A percentile compares a stretch with the other conserved stretches of the same genome.
These are phyloP conservation scores for Solenopsis invicta DNA, from an alignment of 1,140 invertebrate genomes.

Conservation along the genomic window DNA sequence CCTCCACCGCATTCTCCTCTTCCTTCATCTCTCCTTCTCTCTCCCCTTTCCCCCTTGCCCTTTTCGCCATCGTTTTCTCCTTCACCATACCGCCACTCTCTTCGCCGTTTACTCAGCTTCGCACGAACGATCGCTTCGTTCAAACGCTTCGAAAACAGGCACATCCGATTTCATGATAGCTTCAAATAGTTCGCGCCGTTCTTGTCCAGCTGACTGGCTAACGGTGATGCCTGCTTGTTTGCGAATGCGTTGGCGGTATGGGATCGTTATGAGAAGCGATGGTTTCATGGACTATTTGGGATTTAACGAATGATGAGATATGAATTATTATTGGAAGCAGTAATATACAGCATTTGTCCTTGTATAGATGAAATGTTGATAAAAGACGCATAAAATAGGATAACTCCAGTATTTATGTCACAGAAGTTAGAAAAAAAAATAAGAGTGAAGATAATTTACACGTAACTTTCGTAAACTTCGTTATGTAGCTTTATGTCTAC, in stretches of 20 bases:
- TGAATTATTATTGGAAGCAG: slow-evolving; percentile 7
- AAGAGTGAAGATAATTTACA: no score
- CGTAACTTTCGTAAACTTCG: no score
- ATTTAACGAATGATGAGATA: slow-evolving; percentile 23
- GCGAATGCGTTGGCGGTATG: not conserved
- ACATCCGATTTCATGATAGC: slow-evolving; percentile 65
- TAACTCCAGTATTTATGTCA: no score
- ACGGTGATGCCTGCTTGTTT: slow-evolving; percentile 34
- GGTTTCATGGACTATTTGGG: slow-evolving; percentile 18
- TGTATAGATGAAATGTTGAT: not conserved
- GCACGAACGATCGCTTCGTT: slow-evolving; percentile 44
- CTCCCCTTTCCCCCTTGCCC: not conserved
- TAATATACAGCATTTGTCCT: not conserved
- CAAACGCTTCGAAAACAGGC: slow-evolving; percentile 53
- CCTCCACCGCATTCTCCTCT: slow-evolving; percentile 12
- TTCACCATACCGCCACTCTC: not conserved
- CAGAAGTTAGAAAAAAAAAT: no score
- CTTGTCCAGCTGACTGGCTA: slow-evolving; percentile 38
- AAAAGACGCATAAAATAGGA: not conserved
- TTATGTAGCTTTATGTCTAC: no score
- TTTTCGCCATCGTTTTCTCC: slow-evolving; percentile 7
- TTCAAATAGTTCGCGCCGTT: slow-evolving; percentile 49
- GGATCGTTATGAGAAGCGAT: not conserved
- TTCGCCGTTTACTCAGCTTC: slow-evolving; percentile 59
- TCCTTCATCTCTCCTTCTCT: not conserved